Percentiles rank a stretch among this genome's conserved stretches.
Evolutionary conservation across 2,113 vertebrate genomes (phyloP).

Genomic region (Podocnemis expansa): DNA sequence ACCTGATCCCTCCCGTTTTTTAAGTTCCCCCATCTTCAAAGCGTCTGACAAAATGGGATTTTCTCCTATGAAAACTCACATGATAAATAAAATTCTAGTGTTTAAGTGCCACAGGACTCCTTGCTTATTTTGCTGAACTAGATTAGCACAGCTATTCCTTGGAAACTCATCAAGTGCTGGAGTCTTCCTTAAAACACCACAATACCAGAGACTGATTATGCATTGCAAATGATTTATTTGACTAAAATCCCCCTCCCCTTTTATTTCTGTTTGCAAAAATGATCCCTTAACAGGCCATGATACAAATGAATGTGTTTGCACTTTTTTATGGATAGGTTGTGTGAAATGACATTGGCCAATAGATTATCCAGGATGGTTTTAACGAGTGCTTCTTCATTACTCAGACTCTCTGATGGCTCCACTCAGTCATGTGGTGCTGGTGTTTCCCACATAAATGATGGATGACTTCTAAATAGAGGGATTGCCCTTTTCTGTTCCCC

Average conservation of each 20-base stretch:
- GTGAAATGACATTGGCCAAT: neutral
- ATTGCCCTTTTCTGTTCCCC: neutral
- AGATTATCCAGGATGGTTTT: neutral
- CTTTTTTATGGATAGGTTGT: neutral
- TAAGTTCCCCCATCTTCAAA: no score
- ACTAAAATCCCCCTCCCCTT: neutral
- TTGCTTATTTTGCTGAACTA: no score
- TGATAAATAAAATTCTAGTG: no score
- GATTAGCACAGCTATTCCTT: no score
- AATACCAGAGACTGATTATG: neutral
- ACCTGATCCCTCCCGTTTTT: no score
- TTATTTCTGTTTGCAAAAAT: neutral
- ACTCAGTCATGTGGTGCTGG: neutral
- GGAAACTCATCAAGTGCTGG: neutral
- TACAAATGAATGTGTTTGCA: neutral
- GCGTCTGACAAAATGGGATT: no score
- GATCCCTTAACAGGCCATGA: neutral
- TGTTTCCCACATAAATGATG: conserved; percentile 9
- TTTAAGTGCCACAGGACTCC: no score
- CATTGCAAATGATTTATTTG: neutral
- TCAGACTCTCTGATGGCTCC: neutral
- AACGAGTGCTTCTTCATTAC: neutral
- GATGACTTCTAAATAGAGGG: neutral
- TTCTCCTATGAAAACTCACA: no score
- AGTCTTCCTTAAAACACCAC: neutral